phyloP scores from a whole-genome alignment of 2,888 invertebrate genomes.

The Latheticus oryzae region DNA sequence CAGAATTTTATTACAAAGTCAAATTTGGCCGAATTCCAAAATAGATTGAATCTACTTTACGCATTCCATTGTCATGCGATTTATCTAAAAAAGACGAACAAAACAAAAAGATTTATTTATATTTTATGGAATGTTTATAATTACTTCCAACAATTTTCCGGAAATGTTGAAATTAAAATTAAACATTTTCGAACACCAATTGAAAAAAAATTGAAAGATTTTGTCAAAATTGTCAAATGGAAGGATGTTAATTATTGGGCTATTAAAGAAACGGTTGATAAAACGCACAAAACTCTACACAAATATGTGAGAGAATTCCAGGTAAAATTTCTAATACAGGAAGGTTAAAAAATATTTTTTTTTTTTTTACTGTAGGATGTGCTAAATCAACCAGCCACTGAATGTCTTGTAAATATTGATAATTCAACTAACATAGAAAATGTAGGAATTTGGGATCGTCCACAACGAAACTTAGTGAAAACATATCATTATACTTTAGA shows the following conservation, averaged over 20 bases:
- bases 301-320: conserved; percentile 90
- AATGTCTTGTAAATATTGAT: conserved; percentile 63
- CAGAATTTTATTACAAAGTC: conserved; percentile 87
- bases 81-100: conserved; percentile 64
- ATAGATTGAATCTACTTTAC: conserved; percentile 81
- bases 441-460: conserved; percentile 73
- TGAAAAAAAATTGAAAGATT: conserved; percentile 91
- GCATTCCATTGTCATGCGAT: conserved; percentile 85
- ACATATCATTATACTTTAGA: conserved; percentile 67
- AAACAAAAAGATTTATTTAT: conserved; percentile 70
- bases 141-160: conserved; percentile 85
- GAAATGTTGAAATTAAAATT: conserved; percentile 74
- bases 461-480: conserved; percentile 67
- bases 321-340: conserved; percentile 63
- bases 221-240: conserved; percentile 95
- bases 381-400: conserved; percentile 68
- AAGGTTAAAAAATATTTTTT: too few relatives aligned
- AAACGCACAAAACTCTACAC: conserved; percentile 87
- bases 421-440: conserved; percentile 63
- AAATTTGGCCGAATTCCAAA: conserved; percentile 84
- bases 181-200: conserved; percentile 81
- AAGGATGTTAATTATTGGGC: conserved; percentile 95
- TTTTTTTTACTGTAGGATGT: conserved; percentile 64
- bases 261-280: conserved; percentile 88
- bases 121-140: conserved; percentile 85